phyloP scores from a whole-genome alignment of 2,888 invertebrate genomes.

The Hecatera dysodea region DNA sequence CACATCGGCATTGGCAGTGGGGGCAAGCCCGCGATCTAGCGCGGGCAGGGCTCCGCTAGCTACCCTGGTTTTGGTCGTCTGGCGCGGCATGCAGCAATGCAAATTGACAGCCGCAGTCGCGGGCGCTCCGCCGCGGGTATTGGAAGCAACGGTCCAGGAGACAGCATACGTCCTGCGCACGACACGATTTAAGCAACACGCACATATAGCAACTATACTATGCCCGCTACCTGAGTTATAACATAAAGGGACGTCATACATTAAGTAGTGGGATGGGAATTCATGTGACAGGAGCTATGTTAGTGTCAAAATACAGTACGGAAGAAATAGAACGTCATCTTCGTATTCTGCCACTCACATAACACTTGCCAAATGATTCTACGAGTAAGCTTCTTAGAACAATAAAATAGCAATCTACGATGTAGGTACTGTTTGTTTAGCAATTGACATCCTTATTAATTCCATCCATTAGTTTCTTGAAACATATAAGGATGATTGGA shows the following conservation, averaged over 20 bases:
- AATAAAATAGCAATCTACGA: slow-evolving; percentile 52
- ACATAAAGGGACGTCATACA: slow-evolving; percentile 46
- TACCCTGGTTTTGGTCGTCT: slow-evolving; percentile 90
- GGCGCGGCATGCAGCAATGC: slow-evolving; percentile 96
- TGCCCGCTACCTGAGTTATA: slow-evolving; percentile 44
- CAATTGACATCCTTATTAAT: slow-evolving; percentile 14
- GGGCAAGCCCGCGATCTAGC: slow-evolving; percentile 87
- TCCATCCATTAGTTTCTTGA: slow-evolving; percentile 9
- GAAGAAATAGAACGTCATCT: not conserved
- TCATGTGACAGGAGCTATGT: slow-evolving; percentile 24
- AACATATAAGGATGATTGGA: slow-evolving; percentile 7
- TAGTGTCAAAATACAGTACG: slow-evolving; percentile 31
- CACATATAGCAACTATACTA: slow-evolving; percentile 71
- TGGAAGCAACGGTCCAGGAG: slow-evolving; percentile 97
- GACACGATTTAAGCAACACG: slow-evolving; percentile 86
- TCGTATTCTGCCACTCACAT: slow-evolving; percentile 35
- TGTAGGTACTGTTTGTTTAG: slow-evolving; percentile 38
- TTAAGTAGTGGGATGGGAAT: slow-evolving; percentile 28
- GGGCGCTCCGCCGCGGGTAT: slow-evolving; percentile 94
- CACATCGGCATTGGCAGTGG: slow-evolving; percentile 88
- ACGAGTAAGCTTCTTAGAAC: slow-evolving; percentile 33
- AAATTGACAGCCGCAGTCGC: slow-evolving; percentile 97
- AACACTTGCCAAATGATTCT: slow-evolving; percentile 29
- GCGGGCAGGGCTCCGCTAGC: slow-evolving; percentile 91
- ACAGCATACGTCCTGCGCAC: slow-evolving; percentile 95